Conservation (phyloP, 2,113 vertebrate genomes). For the Dolichotis patagonum region DNA sequence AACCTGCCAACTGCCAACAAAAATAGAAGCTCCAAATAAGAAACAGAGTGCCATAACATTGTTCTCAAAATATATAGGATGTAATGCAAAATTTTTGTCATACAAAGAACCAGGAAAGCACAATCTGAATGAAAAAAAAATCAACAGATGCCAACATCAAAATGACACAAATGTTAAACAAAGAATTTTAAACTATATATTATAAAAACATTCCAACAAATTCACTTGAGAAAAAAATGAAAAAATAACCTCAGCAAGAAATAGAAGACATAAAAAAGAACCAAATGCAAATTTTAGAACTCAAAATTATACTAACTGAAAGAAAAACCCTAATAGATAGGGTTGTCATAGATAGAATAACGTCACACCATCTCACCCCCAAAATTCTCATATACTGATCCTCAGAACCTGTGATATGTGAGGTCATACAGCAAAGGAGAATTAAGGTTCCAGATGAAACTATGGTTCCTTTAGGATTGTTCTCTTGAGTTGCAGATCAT, state of each 20-base stretch:
- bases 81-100: conserved; percentile 59
- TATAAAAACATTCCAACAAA: conserved; percentile 45
- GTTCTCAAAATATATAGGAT: conserved; percentile 43
- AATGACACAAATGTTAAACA: conserved; percentile 46
- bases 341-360: neutral
- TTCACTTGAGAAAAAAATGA: conserved; percentile 2
- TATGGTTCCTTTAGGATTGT: neutral
- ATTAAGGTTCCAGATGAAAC: neutral
- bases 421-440: neutral
- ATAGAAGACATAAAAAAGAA: neutral
- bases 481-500: neutral
- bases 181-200: conserved; percentile 47
- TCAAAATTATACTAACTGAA: neutral
- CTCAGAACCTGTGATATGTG: neutral
- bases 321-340: conserved; percentile 1
- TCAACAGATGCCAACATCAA: conserved; percentile 67
- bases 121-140: conserved; percentile 49
- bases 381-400: neutral
- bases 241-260: conserved; percentile 52
- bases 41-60: conserved; percentile 57
- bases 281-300: neutral
- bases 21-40: conserved; percentile 73
- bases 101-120: conserved; percentile 60
- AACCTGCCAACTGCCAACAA: conserved; percentile 54
- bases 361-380: neutral